Percentiles rank a stretch among this genome's conserved stretches.
Evolutionary conservation across 2,888 invertebrate genomes (phyloP).

Genomic region (Andrena fulva): DNA sequence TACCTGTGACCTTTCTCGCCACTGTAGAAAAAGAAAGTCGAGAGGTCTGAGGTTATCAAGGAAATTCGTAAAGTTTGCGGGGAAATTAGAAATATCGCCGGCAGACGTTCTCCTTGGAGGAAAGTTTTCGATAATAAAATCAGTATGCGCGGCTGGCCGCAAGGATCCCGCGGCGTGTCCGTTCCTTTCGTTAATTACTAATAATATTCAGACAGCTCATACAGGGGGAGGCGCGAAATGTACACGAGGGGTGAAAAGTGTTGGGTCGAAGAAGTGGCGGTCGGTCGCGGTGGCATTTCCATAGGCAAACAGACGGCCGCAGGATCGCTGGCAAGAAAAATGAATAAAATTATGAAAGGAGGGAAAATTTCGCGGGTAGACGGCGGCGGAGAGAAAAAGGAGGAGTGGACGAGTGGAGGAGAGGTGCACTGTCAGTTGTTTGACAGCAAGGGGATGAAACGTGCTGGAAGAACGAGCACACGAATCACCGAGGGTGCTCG

Average conservation of each 20-base stretch:
- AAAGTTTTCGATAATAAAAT: slow-evolving; percentile 58
- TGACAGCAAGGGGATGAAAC: slow-evolving; percentile 76
- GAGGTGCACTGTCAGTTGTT: slow-evolving; percentile 71
- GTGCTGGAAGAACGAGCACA: slow-evolving; percentile 74
- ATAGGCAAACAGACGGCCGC: slow-evolving; percentile 71
- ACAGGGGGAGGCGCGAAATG: slow-evolving; percentile 44
- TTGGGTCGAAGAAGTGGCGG: slow-evolving; percentile 45
- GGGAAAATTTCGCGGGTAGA: slow-evolving; percentile 69
- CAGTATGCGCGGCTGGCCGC: slow-evolving; percentile 40
- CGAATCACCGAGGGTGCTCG: slow-evolving; percentile 59
- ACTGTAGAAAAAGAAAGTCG: neutral
- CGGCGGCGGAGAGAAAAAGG: slow-evolving; percentile 25
- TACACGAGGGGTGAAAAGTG: slow-evolving; percentile 54
- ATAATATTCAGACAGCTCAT: slow-evolving; percentile 82
- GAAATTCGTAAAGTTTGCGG: neutral
- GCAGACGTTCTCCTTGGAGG: slow-evolving; percentile 1
- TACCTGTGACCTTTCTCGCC: neutral
- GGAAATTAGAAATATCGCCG: slow-evolving; percentile 16
- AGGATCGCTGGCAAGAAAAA: slow-evolving; percentile 73
- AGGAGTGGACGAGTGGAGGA: neutral
- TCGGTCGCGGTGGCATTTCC: slow-evolving; percentile 65
- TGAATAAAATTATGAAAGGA: slow-evolving; percentile 74
- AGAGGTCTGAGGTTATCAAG: slow-evolving; percentile 4
- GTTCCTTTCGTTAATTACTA: slow-evolving; percentile 83
- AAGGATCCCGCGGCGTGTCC: slow-evolving; percentile 22